Percentiles rank a stretch among this genome's conserved stretches.
These are phyloP conservation scores for Psammodynastes pulverulentus DNA, from an alignment of 2,113 vertebrate genomes.

Conservation along the genomic window DNA sequence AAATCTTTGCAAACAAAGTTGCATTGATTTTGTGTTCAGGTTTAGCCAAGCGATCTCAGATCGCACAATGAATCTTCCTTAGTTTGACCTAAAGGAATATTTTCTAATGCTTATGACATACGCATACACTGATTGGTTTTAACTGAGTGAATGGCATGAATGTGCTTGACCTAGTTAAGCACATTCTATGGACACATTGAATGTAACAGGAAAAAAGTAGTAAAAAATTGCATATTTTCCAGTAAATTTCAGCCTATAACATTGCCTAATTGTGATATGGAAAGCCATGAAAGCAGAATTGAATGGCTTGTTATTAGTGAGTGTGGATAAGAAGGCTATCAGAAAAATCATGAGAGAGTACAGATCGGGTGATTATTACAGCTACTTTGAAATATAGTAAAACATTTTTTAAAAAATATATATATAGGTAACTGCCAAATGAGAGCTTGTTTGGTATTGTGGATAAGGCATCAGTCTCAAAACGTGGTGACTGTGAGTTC, in stretches of 20 bases:
- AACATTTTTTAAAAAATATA: no score
- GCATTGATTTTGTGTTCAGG: neutral
- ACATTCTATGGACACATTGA: neutral
- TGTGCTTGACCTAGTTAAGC: neutral
- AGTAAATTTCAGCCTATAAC: neutral
- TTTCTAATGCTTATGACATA: neutral
- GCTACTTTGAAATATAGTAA: neutral
- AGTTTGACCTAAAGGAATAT: neutral
- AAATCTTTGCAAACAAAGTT: slow-evolving; percentile 44
- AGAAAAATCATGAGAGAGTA: neutral
- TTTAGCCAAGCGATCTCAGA: neutral
- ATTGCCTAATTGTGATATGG: neutral
- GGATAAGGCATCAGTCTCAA: neutral
- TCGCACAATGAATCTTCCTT: neutral
- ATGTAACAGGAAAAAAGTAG: neutral
- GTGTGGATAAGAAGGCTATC: neutral
- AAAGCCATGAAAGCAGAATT: neutral
- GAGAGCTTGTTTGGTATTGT: neutral
- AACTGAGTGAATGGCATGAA: neutral
- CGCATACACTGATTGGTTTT: neutral
- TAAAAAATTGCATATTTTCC: neutral
- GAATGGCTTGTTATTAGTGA: neutral
- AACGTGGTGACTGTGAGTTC: neutral
- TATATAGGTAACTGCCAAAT: neutral
- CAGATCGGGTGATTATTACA: no score